Evolutionary conservation across 1,140 invertebrate species (phyloP).

Genomic region (Caenorhabditis inopinata): DNA sequence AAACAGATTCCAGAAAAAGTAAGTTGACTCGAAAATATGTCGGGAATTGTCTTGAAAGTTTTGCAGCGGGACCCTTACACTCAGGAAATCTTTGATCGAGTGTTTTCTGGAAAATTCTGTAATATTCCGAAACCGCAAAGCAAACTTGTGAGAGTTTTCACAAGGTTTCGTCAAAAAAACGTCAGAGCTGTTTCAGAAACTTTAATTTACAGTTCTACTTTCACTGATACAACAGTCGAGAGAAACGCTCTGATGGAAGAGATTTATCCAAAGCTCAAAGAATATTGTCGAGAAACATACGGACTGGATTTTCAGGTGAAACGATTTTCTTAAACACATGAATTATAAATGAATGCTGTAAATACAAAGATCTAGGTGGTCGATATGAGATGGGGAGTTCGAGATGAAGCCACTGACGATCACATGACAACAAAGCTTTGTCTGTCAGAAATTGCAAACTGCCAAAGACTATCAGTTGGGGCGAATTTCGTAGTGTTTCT

Average conservation of each 20-base stretch:
- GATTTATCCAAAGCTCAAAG: conserved; percentile 93
- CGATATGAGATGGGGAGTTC: conserved; percentile 92
- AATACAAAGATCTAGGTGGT: conserved; percentile 75
- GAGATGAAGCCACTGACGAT: conserved; percentile 93
- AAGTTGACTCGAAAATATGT: neutral
- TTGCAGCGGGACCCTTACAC: conserved; percentile 35
- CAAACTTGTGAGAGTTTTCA: conserved; percentile 96
- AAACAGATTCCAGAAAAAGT: conserved; percentile 9
- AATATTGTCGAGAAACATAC: conserved; percentile 93
- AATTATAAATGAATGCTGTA: too few species aligned
- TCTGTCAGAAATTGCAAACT: conserved; percentile 96
- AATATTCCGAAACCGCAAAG: conserved; percentile 89
- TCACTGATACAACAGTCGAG: conserved; percentile 96
- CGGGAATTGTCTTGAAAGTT: neutral
- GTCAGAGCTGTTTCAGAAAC: neutral
- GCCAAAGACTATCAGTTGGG: conserved; percentile 91
- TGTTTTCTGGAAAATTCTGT: conserved; percentile 84
- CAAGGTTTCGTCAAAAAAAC: conserved; percentile 69
- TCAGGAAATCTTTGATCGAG: conserved; percentile 74
- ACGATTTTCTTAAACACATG: too few species aligned
- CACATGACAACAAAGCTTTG: conserved; percentile 97
- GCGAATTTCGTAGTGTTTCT: conserved; percentile 96
- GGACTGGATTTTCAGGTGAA: conserved; percentile 99
- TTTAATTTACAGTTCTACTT: conserved; percentile 77
- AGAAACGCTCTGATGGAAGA: conserved; percentile 96